phyloP scores from a whole-genome alignment of 2,888 invertebrate genomes.

The Apamea sordens region DNA sequence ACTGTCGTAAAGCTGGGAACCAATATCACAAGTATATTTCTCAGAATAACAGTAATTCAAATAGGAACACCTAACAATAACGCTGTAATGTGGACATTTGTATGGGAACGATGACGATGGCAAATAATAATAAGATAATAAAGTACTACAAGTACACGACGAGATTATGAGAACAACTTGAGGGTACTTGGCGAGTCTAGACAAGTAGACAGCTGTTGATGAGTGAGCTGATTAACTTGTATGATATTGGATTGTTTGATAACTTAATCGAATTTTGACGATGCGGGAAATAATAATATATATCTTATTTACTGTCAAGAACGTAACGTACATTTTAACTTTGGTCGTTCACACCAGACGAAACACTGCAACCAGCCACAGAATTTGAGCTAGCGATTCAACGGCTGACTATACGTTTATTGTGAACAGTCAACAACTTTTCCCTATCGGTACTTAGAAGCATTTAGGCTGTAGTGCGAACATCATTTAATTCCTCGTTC shows the following conservation, averaged over 20 bases:
- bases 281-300: background rate
- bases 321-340: background rate
- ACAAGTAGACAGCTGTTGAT: background rate
- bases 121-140: constrained; percentile 45
- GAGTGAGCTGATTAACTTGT: background rate
- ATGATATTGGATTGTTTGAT: background rate
- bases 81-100: constrained; percentile 59
- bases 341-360: background rate
- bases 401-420: background rate
- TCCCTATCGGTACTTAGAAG: background rate
- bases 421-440: background rate
- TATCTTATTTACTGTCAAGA: background rate
- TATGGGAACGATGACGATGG: constrained; percentile 41
- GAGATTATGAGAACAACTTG: constrained; percentile 7
- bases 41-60: constrained; percentile 39
- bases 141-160: constrained; percentile 8
- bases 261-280: background rate
- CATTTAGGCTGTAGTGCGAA: background rate
- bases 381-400: background rate
- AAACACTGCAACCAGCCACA: background rate
- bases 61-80: constrained; percentile 42
- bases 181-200: constrained; percentile 18
- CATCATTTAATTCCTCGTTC: constrained; percentile 16
- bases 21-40: constrained; percentile 43
- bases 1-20: constrained; percentile 36